Base-by-base conservation (phyloP, 2,113 vertebrate genomes). In the Aythya baeri region DNA sequence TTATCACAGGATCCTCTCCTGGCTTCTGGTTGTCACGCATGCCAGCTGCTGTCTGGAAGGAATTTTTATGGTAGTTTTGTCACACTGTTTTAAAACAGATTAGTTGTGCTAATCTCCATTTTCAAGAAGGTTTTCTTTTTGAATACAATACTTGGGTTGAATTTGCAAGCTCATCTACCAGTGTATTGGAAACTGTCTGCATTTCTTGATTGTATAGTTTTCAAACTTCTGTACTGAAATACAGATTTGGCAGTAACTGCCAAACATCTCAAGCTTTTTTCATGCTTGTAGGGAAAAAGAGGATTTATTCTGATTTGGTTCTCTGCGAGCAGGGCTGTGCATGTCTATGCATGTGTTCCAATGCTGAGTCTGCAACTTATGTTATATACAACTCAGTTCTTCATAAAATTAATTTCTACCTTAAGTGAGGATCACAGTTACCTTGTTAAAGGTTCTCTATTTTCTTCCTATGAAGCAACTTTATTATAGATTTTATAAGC, bases 31-130 rank as follows among this genome's bases (percentile, higher is more conserved):
- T 66, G 21, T 77, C 23, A 31, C 55, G 55, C 2, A 0, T 73
- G 52, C 78, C 71, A 79, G 59, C 75, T 95, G 85, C 83, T 91
- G 79, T 90, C 76, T 73, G 21, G 62, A 70, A 86, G n/a, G 34
- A 26, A 11, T 23, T 80, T 88, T 86, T 86, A 61, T 34, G 8
- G 75, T 44, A 71, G 31, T 62, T 82, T n/a, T 36, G 44, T 75
- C 44, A 12, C 20, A 6, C 25, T 66, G 46, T 61, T 81, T 43
- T 59, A 87, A 55, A 27, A 62, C 34, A 7, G 1, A 65, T 62
- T 79, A 88, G 63, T 36, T 82, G 6, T 55, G 70, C 55, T 84
- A 20, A 89, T 63, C n/a, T 67, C 32, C 55, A 46, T 38, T 54
- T 54, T 55, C 57, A 72, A 23, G 32, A 34, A 71, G 46, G 14